Evolutionary conservation across 1,140 invertebrate species (phyloP).

Genomic region (Heliconius nattereri): DNA sequence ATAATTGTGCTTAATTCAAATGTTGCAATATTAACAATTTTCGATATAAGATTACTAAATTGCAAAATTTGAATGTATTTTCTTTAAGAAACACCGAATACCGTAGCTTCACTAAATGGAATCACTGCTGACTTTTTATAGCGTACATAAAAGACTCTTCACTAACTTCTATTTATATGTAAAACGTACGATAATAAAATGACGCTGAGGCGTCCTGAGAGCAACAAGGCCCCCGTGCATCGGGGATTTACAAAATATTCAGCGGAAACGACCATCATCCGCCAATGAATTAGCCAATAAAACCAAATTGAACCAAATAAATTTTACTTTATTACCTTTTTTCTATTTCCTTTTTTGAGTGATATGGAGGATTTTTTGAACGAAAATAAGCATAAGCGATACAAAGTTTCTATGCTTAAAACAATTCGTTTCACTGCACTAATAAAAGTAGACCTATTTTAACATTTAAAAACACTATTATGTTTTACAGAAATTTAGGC

Average conservation of each 20-base stretch:
- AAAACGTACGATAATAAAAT: constrained; percentile 66
- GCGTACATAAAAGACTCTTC: constrained; percentile 51
- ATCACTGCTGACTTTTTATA: constrained; percentile 47
- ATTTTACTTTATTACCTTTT: constrained; percentile 65
- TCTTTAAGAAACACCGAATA: neutral
- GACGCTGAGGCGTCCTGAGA: constrained; percentile 51
- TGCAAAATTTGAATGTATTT: neutral
- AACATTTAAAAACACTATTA: no score
- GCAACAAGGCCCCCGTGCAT: constrained; percentile 48
- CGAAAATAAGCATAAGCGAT: neutral
- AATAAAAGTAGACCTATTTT: no score
- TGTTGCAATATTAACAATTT: neutral
- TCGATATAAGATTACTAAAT: neutral
- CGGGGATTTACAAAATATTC: constrained; percentile 64
- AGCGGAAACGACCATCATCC: constrained; percentile 53
- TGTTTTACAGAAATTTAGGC: no score
- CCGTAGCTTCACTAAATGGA: neutral
- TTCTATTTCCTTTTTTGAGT: constrained; percentile 39
- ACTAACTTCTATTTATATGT: constrained; percentile 63
- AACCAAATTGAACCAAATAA: constrained; percentile 76
- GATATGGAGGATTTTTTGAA: constrained; percentile 16
- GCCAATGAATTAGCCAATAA: constrained; percentile 76
- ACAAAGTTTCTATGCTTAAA: no score
- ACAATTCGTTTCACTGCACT: no score
- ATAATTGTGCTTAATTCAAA: no score